Evolutionary conservation across 2,113 vertebrate species (phyloP).

Genomic region (Pipa parva): DNA sequence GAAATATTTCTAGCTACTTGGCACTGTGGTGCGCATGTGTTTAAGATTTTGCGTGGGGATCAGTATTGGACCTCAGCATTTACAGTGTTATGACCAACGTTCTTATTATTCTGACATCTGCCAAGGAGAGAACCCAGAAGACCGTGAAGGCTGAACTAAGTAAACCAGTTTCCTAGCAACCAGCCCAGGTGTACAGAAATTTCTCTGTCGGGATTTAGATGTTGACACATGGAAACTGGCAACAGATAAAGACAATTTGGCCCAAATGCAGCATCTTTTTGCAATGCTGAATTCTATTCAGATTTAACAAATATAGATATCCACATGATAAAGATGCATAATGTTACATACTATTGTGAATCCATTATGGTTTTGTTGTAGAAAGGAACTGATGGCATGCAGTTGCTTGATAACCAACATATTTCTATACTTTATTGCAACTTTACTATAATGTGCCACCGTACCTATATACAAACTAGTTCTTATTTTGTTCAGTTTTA

Average conservation of each 20-base stretch:
- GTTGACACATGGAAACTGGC: slow-evolving; percentile 17
- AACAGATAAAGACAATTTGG: slow-evolving; percentile 28
- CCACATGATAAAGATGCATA: no score
- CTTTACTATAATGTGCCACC: no score
- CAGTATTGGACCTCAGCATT: slow-evolving; percentile 19
- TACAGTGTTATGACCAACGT: slow-evolving; percentile 8
- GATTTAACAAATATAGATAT: not conserved
- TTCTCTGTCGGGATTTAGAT: slow-evolving; percentile 23
- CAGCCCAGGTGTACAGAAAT: slow-evolving; percentile 25
- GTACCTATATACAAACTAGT: not conserved
- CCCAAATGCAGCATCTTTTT: not conserved
- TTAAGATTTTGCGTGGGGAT: slow-evolving; percentile 11
- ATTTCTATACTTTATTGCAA: not conserved
- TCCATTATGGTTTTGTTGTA: not conserved
- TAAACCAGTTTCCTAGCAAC: slow-evolving; percentile 55
- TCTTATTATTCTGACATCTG: slow-evolving; percentile 30
- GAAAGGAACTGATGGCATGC: not conserved
- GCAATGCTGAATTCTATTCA: not conserved
- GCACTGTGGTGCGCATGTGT: not conserved
- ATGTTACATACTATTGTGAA: not conserved
- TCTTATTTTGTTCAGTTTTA: not conserved
- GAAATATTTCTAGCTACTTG: not conserved
- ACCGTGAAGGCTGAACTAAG: slow-evolving; percentile 38
- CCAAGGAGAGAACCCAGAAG: slow-evolving; percentile 27
- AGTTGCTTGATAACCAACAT: not conserved